Conservation (phyloP, 2,797 vertebrate species). For the Balearica regulorum region DNA sequence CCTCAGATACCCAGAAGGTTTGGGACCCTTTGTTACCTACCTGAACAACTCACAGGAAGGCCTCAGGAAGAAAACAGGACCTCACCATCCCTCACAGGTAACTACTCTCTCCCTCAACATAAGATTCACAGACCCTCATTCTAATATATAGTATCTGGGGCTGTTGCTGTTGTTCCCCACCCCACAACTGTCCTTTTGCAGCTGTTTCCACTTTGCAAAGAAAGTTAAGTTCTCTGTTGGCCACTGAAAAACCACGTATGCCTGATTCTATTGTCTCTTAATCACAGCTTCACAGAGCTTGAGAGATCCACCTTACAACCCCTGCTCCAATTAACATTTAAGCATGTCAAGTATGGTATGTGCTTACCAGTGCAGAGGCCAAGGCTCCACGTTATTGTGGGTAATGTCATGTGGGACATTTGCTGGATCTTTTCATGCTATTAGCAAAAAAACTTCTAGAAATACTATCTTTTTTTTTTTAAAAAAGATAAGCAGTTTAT, state of each 20-base stretch:
- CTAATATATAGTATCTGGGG: background rate
- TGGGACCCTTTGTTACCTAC: background rate
- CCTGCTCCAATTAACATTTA: background rate
- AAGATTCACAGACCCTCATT: background rate
- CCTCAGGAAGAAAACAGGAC: rapidly evolving
- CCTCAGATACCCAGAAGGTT: background rate
- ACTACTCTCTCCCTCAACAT: background rate
- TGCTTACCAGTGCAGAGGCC: background rate
- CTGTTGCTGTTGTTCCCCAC: background rate
- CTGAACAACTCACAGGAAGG: background rate
- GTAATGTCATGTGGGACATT: background rate
- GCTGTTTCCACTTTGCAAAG: background rate
- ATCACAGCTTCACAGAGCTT: background rate
- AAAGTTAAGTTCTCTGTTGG: background rate
- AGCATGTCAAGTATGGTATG: background rate
- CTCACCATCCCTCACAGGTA: background rate
- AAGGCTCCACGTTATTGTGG: background rate
- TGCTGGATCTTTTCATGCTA: background rate
- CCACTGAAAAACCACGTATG: rapidly evolving
- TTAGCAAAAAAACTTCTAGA: background rate
- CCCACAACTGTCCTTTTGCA: background rate
- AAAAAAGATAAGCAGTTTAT: background rate
- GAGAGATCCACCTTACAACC: background rate
- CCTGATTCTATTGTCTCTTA: background rate
- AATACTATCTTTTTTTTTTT: background rate